phyloP scores from a whole-genome alignment of 2,888 invertebrate genomes.

The Oasisia sp. region DNA sequence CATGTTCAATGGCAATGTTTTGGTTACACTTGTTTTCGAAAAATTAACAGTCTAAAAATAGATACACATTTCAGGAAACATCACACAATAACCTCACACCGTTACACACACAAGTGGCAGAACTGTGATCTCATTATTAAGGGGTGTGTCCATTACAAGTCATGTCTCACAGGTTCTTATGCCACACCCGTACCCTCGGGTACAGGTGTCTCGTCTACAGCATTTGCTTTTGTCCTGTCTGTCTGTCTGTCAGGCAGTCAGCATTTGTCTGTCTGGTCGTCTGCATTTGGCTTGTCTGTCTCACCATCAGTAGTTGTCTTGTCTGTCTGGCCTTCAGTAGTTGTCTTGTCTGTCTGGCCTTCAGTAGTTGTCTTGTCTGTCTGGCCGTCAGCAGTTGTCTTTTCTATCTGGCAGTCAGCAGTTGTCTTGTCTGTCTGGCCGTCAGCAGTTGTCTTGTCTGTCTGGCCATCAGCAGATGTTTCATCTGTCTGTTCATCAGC shows the following conservation, averaged over 20 bases:
- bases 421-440: too few relatives aligned
- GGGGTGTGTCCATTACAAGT: neutral
- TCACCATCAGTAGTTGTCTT: neutral
- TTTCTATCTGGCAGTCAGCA: too few relatives aligned
- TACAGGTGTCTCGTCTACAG: neutral
- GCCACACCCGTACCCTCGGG: too few relatives aligned
- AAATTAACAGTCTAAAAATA: neutral
- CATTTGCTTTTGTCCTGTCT: neutral
- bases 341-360: neutral
- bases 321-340: neutral
- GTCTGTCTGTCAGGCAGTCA: neutral
- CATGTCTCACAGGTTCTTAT: neutral
- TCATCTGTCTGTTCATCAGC: too few relatives aligned
- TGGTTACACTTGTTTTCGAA: neutral
- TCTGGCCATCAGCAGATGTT: too few relatives aligned
- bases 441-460: too few relatives aligned
- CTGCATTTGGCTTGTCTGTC: neutral
- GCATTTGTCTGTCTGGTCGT: neutral
- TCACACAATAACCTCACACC: neutral
- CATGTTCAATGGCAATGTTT: neutral
- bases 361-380: neutral
- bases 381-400: neutral
- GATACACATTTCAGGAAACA: neutral
- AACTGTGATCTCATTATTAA: neutral
- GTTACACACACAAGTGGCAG: neutral